These are phyloP conservation scores for Drosophila kanekoi DNA, from an alignment of 2,888 invertebrate species.

Conservation along the genomic window DNA sequence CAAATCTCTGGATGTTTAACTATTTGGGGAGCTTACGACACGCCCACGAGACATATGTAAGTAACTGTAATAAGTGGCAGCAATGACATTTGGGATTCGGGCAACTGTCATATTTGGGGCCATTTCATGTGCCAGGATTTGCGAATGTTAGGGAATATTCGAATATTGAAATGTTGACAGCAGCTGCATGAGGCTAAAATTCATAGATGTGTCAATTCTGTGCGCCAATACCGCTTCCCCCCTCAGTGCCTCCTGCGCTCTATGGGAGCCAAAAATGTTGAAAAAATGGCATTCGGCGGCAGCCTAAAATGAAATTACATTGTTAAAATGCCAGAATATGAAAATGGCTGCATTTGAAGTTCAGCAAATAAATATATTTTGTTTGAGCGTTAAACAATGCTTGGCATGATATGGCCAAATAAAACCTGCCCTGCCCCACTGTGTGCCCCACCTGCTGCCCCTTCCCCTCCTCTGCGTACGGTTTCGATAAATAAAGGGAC, in stretches of 20 bases:
- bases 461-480: too few relatives aligned
- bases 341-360: constrained; percentile 58
- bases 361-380: constrained; percentile 40
- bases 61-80: constrained; percentile 26
- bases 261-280: neutral
- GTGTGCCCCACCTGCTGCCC: constrained; percentile 8
- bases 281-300: constrained; percentile 12
- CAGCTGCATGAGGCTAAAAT: constrained; percentile 17
- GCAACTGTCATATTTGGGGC: constrained; percentile 64
- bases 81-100: constrained; percentile 31
- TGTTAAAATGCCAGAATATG: constrained; percentile 17
- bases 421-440: constrained; percentile 58
- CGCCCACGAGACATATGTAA: constrained; percentile 18
- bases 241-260: neutral
- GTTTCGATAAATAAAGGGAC: constrained; percentile 24
- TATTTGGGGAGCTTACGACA: constrained; percentile 28
- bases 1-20: constrained; percentile 35
- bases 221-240: neutral
- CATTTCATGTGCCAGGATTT: constrained; percentile 58
- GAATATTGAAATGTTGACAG: constrained; percentile 46
- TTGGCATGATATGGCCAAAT: constrained; percentile 24
- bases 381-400: constrained; percentile 24
- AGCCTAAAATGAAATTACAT: constrained; percentile 19
- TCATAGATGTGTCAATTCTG: constrained; percentile 28
- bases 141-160: constrained; percentile 13